Conservation (phyloP, 1,140 invertebrate genomes). For the Portunus trituberculatus region DNA sequence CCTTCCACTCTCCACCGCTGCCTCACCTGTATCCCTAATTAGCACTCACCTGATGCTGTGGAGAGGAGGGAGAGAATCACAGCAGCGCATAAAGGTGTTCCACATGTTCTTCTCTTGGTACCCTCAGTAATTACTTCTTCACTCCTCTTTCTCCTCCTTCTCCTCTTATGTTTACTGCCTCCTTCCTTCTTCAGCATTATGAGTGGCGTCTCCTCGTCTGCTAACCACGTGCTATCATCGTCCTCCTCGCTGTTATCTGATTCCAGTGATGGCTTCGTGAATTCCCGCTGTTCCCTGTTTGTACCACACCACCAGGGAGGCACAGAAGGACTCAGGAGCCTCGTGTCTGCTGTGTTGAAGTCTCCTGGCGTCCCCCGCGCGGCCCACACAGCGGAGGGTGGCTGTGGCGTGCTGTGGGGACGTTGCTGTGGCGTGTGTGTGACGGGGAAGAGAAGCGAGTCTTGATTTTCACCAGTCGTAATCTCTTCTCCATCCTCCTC, state of each 20-base stretch:
- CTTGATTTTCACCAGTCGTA: not conserved
- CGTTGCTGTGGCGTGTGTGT: not conserved
- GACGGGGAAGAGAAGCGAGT: not conserved
- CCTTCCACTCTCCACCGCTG: not conserved
- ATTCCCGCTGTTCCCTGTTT: not conserved
- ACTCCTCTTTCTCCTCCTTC: not conserved
- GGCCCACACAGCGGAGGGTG: not conserved
- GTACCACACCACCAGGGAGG: not conserved
- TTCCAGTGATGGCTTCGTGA: not conserved
- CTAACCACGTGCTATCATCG: not conserved
- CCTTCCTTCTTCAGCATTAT: not conserved
- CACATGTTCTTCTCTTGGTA: not conserved
- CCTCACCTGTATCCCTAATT: not conserved
- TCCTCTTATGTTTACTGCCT: not conserved
- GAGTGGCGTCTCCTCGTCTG: not conserved
- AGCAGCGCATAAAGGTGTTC: not conserved
- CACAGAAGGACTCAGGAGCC: not conserved
- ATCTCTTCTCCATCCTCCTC: not conserved
- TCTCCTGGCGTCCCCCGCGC: slow-evolving; percentile 14
- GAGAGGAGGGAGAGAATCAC: not conserved
- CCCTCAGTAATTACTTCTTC: not conserved
- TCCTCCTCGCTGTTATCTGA: not conserved
- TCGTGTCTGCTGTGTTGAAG: slow-evolving; percentile 18
- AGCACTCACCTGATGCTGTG: not conserved
- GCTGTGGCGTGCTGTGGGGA: not conserved